Evolutionary conservation across 2,113 vertebrate genomes (phyloP).

Genomic region (Butorides virescens): DNA sequence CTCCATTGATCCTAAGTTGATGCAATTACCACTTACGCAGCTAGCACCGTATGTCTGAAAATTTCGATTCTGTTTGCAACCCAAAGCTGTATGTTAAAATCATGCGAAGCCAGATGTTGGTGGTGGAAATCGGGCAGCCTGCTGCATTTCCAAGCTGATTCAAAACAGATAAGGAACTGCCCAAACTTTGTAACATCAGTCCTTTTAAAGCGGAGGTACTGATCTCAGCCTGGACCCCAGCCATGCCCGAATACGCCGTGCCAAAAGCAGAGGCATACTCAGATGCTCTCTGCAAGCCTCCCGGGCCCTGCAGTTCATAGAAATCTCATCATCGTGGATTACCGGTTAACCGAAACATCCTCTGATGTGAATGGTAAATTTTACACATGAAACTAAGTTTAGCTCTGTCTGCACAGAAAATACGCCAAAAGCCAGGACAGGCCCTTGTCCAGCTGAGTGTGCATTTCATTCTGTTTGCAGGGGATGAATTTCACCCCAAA

Average conservation of each 20-base stretch:
- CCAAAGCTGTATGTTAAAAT: background rate
- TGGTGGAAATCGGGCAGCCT: background rate
- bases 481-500: background rate
- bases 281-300: background rate
- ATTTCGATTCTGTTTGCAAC: constrained; percentile 36
- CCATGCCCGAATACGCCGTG: background rate
- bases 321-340: background rate
- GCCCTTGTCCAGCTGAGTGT: background rate
- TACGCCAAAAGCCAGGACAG: background rate
- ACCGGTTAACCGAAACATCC: background rate
- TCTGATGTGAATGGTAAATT: background rate
- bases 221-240: background rate
- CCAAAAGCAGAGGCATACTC: background rate
- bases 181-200: background rate
- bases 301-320: background rate
- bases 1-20: constrained; percentile 64
- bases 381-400: background rate
- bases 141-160: background rate
- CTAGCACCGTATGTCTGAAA: background rate
- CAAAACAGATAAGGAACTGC: background rate
- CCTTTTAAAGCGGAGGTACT: background rate
- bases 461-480: background rate
- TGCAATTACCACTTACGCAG: constrained; percentile 60
- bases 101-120: background rate
- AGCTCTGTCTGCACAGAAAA: background rate